phyloP scores from a whole-genome alignment of 2,113 vertebrate species.

The Columba livia region DNA sequence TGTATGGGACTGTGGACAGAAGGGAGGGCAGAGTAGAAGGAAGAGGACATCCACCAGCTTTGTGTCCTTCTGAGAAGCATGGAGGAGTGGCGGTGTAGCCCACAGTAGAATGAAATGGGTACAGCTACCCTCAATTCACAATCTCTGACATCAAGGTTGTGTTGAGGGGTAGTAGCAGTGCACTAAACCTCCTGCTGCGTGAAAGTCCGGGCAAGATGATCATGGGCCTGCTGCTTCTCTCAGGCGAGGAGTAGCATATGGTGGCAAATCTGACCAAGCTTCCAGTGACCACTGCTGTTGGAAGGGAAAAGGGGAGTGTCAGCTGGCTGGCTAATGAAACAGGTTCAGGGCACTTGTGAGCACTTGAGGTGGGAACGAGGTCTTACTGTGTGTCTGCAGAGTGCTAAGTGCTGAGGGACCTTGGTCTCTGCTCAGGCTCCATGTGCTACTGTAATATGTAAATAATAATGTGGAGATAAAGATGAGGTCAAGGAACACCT shows the following conservation, averaged over 20 bases:
- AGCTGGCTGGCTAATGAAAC: too few species aligned
- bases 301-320: too few species aligned
- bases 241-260: neutral
- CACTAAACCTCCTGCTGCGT: neutral
- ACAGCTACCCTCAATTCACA: neutral
- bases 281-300: neutral
- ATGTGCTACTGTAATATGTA: neutral
- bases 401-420: neutral
- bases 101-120: neutral
- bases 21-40: neutral
- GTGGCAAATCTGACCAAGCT: neutral
- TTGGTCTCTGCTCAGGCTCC: neutral
- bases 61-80: neutral
- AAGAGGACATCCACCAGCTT: neutral
- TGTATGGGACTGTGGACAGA: fast-evolving
- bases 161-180: neutral
- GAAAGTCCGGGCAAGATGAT: too few species aligned
- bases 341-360: neutral
- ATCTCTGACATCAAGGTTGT: neutral
- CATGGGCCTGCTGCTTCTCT: neutral
- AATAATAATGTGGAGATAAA: neutral
- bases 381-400: neutral
- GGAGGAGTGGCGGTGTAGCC: neutral
- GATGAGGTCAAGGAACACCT: constrained; percentile 12
- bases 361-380: neutral